Evolutionary conservation across 2,888 invertebrate genomes (phyloP).

Genomic region (Folsomia manolachei): DNA sequence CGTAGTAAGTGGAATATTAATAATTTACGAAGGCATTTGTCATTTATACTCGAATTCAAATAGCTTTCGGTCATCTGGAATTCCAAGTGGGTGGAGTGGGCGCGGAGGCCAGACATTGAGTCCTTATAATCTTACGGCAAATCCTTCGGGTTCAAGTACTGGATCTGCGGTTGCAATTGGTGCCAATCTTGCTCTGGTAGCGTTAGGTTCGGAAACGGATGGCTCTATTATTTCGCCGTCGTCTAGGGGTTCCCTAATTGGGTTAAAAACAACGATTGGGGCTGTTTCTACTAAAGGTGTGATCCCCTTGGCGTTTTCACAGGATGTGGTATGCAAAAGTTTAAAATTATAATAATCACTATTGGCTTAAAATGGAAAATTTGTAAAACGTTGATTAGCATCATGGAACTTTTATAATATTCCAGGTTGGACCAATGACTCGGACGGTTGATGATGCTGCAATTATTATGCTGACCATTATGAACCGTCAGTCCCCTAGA

Average conservation of each 20-base stretch:
- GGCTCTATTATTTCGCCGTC: slow-evolving; percentile 32
- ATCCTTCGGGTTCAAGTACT: slow-evolving; percentile 31
- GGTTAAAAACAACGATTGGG: slow-evolving; percentile 29
- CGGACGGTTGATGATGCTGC: slow-evolving; percentile 28
- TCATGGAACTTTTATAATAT: no score
- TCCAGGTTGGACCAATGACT: slow-evolving; percentile 38
- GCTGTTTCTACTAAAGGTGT: slow-evolving; percentile 28
- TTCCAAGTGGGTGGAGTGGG: slow-evolving; percentile 40
- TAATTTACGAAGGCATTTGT: background rate
- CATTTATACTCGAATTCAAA: no score
- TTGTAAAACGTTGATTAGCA: no score
- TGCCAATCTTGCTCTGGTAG: slow-evolving; percentile 32
- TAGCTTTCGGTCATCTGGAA: slow-evolving; percentile 31
- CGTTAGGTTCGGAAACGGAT: slow-evolving; percentile 36
- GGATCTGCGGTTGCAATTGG: slow-evolving; percentile 28
- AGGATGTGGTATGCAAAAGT: slow-evolving; percentile 42
- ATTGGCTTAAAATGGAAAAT: no score
- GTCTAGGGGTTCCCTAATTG: slow-evolving; percentile 20
- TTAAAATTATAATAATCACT: no score
- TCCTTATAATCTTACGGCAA: slow-evolving; percentile 24
- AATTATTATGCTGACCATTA: slow-evolving; percentile 21
- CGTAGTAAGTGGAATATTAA: slow-evolving; percentile 28
- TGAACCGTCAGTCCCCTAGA: no score
- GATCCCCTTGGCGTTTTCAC: slow-evolving; percentile 32
- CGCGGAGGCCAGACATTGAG: slow-evolving; percentile 29